Evolutionary conservation across 92 coral and sea anemone genomes (phyloP).

Genomic region (Anthopleura xanthogrammica): DNA sequence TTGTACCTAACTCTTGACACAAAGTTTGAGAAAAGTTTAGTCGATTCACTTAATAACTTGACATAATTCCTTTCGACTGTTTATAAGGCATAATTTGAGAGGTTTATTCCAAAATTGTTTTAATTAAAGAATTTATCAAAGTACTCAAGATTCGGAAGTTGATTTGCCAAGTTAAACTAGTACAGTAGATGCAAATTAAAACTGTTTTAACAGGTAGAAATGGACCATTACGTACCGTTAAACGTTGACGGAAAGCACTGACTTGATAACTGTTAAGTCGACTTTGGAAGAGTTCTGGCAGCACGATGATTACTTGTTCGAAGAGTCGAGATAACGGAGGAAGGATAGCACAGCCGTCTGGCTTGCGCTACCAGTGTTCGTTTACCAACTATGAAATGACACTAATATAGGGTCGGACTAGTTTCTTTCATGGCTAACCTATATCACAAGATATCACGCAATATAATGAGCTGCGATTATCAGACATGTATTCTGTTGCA

Average conservation of each 20-base stretch:
- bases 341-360: conserved; percentile 13
- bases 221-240: conserved; percentile 46
- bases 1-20: not conserved
- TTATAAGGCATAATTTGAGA: conserved; percentile 31
- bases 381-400: conserved; percentile 48
- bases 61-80: conserved; percentile 22
- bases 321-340: conserved; percentile 31
- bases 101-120: conserved; percentile 63
- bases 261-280: conserved; percentile 22
- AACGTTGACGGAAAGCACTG: conserved; percentile 18
- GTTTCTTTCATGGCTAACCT: conserved; percentile 41
- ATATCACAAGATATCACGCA: conserved; percentile 58
- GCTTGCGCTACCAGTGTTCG: conserved; percentile 31
- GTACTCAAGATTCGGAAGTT: conserved; percentile 93
- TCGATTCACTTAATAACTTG: conserved; percentile 9
- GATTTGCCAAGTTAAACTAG: conserved; percentile 85
- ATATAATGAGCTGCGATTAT: conserved; percentile 55
- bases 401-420: conserved; percentile 55
- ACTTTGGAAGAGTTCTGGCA: conserved; percentile 17
- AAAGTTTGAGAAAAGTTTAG: not conserved
- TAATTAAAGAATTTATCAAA: conserved; percentile 73
- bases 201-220: conserved; percentile 50
- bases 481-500: conserved; percentile 60
- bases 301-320: conserved; percentile 20
- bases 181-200: conserved; percentile 83